These are phyloP conservation scores for Ashinkailepas kermadecensis DNA, from an alignment of 2,888 invertebrate species.

Conservation along the genomic window DNA sequence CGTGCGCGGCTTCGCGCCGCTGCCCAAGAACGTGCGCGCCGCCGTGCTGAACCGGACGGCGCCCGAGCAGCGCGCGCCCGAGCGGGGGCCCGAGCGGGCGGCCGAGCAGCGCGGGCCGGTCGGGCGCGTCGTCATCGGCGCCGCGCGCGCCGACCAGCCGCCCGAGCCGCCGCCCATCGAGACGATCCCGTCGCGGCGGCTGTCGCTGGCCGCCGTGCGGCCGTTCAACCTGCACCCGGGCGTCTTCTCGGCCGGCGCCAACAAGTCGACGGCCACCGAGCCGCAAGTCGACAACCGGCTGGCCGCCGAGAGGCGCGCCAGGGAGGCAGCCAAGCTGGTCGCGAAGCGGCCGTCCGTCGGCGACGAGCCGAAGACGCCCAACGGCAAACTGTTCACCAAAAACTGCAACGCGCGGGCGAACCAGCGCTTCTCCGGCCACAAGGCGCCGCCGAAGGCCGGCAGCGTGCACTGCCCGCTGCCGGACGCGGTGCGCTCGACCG, in stretches of 20 bases:
- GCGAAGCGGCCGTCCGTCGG: not conserved
- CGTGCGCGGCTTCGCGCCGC: slow-evolving; percentile 82
- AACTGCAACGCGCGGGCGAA: slow-evolving; percentile 54
- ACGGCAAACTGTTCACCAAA: slow-evolving; percentile 64
- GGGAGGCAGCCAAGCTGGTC: not conserved
- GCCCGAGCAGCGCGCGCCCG: slow-evolving; percentile 17
- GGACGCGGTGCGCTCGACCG: slow-evolving; percentile 32
- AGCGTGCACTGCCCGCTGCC: not conserved
- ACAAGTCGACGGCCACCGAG: slow-evolving; percentile 27
- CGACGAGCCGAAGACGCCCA: slow-evolving; percentile 40
- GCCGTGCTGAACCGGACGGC: slow-evolving; percentile 37
- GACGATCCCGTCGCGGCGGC: slow-evolving; percentile 63
- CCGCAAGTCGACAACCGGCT: slow-evolving; percentile 22
- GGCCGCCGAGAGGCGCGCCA: slow-evolving; percentile 5
- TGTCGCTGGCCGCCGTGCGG: slow-evolving; percentile 25
- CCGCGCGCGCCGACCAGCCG: slow-evolving; percentile 34
- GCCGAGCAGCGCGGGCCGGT: slow-evolving; percentile 8
- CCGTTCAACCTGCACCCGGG: slow-evolving; percentile 27
- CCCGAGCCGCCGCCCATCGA: slow-evolving; percentile 88
- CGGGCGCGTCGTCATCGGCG: slow-evolving; percentile 4
- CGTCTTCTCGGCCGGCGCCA: slow-evolving; percentile 23
- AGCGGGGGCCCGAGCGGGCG: slow-evolving; percentile 45
- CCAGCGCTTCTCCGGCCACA: slow-evolving; percentile 60
- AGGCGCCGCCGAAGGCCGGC: slow-evolving; percentile 56
- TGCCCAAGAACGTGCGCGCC: slow-evolving; percentile 65